These are phyloP conservation scores for Neomicropteryx cornuta DNA, from an alignment of 1,140 invertebrate genomes.

Conservation along the genomic window DNA sequence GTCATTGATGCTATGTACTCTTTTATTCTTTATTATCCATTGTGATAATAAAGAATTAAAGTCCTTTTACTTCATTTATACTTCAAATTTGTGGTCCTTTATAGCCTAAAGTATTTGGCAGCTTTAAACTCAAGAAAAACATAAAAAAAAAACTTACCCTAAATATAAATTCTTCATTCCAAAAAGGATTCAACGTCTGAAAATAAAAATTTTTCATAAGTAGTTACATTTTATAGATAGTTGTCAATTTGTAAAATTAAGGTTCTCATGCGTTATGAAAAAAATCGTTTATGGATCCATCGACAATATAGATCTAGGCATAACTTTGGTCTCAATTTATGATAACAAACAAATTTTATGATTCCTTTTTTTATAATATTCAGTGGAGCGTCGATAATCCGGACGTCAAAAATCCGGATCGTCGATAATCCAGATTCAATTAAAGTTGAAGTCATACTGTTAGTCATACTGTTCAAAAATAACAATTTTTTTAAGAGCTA, in stretches of 20 bases:
- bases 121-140: conserved; percentile 7
- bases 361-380: no score
- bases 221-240: conserved; percentile 5
- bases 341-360: not conserved
- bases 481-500: no score
- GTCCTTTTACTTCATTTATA: not conserved
- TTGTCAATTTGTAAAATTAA: not conserved
- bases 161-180: conserved; percentile 96
- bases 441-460: no score
- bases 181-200: conserved; percentile 88
- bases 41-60: not conserved
- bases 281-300: not conserved
- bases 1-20: no score
- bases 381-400: no score
- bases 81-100: not conserved
- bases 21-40: not conserved
- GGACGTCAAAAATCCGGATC: no score
- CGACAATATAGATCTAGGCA: not conserved
- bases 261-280: not conserved
- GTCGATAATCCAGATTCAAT: no score
- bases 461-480: no score
- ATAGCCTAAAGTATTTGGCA: not conserved
- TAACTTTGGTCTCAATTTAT: not conserved
- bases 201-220: conserved; percentile 26
- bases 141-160: conserved; percentile 53